Percentiles rank a stretch among this genome's conserved stretches.
Conservation (phyloP, 2,797 vertebrate species). For the Phyllotis vaccarum region DNA sequence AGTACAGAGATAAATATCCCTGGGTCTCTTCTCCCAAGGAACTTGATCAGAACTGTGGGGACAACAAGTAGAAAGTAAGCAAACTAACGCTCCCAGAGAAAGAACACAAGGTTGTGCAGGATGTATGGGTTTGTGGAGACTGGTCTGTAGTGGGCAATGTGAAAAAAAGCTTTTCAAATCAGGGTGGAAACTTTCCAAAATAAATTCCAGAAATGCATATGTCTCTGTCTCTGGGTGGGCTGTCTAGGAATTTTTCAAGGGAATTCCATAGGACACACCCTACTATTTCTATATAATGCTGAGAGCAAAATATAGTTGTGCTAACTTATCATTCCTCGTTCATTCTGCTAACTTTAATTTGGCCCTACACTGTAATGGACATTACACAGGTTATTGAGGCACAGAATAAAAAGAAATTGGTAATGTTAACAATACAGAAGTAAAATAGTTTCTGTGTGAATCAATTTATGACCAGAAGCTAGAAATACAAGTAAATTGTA, state of each 20-base stretch:
- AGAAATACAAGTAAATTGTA: not conserved
- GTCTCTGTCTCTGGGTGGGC: not conserved
- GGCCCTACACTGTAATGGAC: not conserved
- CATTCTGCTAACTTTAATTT: not conserved
- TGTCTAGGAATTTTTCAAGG: not conserved
- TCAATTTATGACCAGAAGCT: not conserved
- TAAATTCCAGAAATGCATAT: not conserved
- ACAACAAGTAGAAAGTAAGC: not conserved
- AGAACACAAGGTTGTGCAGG: not conserved
- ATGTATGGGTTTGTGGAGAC: rapidly evolving
- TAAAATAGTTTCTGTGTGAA: not conserved
- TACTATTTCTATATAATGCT: not conserved
- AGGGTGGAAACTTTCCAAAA: not conserved
- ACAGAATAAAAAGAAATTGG: not conserved
- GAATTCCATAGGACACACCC: not conserved
- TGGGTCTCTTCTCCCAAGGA: not conserved
- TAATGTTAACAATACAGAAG: not conserved
- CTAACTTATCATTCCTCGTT: not conserved
- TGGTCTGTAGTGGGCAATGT: not conserved
- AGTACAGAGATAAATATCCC: not conserved
- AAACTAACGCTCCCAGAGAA: not conserved
- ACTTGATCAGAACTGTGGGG: not conserved
- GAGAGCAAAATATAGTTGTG: not conserved
- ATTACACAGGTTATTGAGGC: not conserved
- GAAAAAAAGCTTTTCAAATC: not conserved